Base-by-base conservation (phyloP, 1,140 invertebrate genomes). In the Listronotus oregonensis region DNA sequence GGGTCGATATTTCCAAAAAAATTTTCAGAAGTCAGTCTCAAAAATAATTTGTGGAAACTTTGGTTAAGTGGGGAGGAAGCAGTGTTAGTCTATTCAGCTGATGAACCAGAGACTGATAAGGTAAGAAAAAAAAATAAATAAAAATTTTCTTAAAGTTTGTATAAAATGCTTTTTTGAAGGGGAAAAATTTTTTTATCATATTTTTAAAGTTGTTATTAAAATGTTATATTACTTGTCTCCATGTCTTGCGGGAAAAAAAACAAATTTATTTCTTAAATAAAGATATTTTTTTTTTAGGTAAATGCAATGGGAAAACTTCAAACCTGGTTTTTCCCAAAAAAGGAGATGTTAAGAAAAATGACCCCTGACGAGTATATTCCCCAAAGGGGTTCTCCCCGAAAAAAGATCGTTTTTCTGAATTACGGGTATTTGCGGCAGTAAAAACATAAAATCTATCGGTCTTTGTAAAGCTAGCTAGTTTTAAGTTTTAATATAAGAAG, bases 261-360 rank as follows among this genome's bases (percentile, higher is more conserved):
- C n/a, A n/a, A n/a, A n/a, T n/a, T n/a, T n/a, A n/a, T n/a, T n/a
- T n/a, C n/a, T n/a, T n/a, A n/a, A n/a, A n/a, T n/a, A n/a, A n/a
- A n/a, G n/a, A n/a, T n/a, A n/a, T n/a, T n/a, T n/a, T n/a, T 72
- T 65, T 73, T 72, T 46, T 47, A 79, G 77, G 74, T 92, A 0
- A 94, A 94, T 73, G 73, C 80, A 7, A 91, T 94, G 62, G 90
- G 90, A 1, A 80, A 81, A 27, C 94, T 89, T 86, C 87, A 90
- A 77, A 90, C 90, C 90, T 6, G 94, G 92, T 92, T 94, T 94
- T 80, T 94, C 88, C 80, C 87, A 78, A 91, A 92, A 0, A 81
- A 89, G 64, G 78, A 74, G 8, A 77, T 81, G 60, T 69, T 84
- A 80, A 71, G 15, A 80, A 74, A 12, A 75, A 72, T 7, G 79